Evolutionary conservation across 1,140 invertebrate genomes (phyloP).

Genomic region (Ericerus pela): DNA sequence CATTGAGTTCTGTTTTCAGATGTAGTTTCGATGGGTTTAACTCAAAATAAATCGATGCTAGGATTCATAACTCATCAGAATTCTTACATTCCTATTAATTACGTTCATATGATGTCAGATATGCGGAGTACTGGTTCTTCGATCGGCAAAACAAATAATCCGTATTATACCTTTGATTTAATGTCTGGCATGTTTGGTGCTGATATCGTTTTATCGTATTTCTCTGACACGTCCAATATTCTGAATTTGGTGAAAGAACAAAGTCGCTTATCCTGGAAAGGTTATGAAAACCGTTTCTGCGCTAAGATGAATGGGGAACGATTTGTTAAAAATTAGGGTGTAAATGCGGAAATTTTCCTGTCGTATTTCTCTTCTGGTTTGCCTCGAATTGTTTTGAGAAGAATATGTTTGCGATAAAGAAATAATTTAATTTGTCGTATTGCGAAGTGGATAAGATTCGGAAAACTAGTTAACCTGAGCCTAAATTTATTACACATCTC

Average conservation of each 20-base stretch:
- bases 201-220: background rate
- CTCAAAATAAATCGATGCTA: background rate
- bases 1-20: background rate
- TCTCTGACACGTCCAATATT: background rate
- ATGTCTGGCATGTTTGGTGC: background rate
- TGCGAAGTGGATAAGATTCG: too few relatives aligned
- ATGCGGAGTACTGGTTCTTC: background rate
- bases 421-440: too few relatives aligned
- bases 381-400: too few relatives aligned
- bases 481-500: too few relatives aligned
- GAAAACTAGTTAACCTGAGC: too few relatives aligned
- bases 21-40: background rate
- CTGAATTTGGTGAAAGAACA: background rate
- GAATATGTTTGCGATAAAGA: too few relatives aligned
- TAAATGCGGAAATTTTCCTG: too few relatives aligned
- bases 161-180: background rate
- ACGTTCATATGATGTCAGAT: background rate
- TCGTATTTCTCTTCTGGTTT: too few relatives aligned
- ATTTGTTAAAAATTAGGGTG: too few relatives aligned
- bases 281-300: background rate
- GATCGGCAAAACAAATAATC: background rate
- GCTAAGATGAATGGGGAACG: too few relatives aligned
- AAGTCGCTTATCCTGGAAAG: background rate
- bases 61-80: background rate
- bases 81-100: background rate